Evolutionary conservation across 2,888 invertebrate species (phyloP), one percentile per base, ranked within the genome.

Genomic region (Meteorus colon): DNA sequence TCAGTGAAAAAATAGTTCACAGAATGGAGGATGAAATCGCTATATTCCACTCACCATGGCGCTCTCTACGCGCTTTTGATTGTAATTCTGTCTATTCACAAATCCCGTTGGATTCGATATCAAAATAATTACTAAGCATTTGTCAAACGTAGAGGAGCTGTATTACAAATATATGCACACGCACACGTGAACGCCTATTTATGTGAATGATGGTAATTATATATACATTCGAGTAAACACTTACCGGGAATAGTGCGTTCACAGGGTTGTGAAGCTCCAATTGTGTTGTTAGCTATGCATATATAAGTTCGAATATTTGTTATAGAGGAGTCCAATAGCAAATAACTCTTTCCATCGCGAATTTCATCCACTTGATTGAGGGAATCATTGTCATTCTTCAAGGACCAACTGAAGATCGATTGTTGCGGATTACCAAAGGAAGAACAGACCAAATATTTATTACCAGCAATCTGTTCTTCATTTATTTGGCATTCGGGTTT

Each of bases 401-500:
- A 92, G 84, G 93, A 94, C 97, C 97, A 97, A 41, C 92, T 92
- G 91, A 96, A 97, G 75, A 93, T 92, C 82, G 95, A 95, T 81
- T 94, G 92, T 65, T 91, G 90, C 0, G 97, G 97, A 90, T 97
- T 97, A 24, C 96, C 96, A 75, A 92, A 91, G 0, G 96, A 96
- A 29, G 94, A 94, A 89, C 97, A 97, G 55, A 95, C 93, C 72
- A 97, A 91, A 73, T 95, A 94, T 87, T 95, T 94, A 80, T 93
- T 92, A 37, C 96, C 96, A 78, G 95, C 92, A 72, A 93, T 91
- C 86, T 95, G 94, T 55, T 91, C 92, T 83, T 94, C 93, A 79
- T 94, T 93, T 83, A 97, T 95, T 72, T 94, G 93, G 87, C 97
- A 97, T 84, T 95, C 95, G 1, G 97, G 97, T 82, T 95, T 93